Base-by-base conservation (phyloP, 2,888 invertebrate species). In the Himalopsyche tibetana region DNA sequence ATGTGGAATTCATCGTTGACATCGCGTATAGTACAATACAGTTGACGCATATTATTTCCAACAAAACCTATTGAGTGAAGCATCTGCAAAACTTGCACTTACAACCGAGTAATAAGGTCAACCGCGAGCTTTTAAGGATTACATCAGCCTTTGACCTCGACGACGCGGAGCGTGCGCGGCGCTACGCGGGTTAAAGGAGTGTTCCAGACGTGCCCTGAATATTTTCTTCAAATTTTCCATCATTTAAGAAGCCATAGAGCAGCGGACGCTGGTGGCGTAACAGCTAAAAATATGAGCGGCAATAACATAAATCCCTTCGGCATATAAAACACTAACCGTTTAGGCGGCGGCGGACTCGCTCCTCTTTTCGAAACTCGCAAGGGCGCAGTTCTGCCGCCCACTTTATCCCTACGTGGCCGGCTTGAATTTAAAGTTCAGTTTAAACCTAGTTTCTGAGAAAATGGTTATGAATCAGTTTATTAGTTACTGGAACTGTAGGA, bases 291-390 rank as follows among this genome's bases (percentile, higher is more conserved):
- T 93, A 93, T 93, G 93, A 92, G 91, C 91, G 92, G 93, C 92
- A 93, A 93, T 93, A 93, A 93, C 92, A 93, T 93, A 93, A 93
- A 93, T 93, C 93, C 93, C 91, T 92, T 92, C 91, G 92, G 93
- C 92, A 93, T 93, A 93, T 93, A 93, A 93, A 93, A 93, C 93
- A 93, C 93, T 93, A 93, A 93, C 93, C 93, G 93, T 91, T 85
- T 84, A 85, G 85, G 86, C 86, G 84, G 63, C 74, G 56, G 55
- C 40, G 74, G 74, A 74, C 74, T 74, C 38, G 74, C 51, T 51
- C 12, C 45, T 51, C 51, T 51, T 2, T 51, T 51, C 51, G 36
- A 5, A 74, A 36, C 74, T 74, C 74, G 74, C 74, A 74, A 74
- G 74, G 74, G 74, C 74, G 74, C 74, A 74, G 74, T 82, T 74